Evolutionary conservation across 2,113 vertebrate genomes (phyloP).

Genomic region (Tragelaphus buxtoni): DNA sequence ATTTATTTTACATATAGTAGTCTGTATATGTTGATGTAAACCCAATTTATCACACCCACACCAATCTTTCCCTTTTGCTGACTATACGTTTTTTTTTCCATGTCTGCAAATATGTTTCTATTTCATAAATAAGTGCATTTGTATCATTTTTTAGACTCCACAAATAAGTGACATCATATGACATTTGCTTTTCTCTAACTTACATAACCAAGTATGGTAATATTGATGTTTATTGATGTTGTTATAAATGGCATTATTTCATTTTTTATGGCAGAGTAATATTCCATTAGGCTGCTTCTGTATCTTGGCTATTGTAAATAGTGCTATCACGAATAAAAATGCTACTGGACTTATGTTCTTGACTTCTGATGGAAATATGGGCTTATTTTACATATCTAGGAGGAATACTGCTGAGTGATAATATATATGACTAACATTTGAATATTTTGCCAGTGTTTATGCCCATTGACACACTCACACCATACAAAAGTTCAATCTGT

Average conservation of each 20-base stretch:
- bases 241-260: neutral
- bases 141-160: neutral
- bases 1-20: neutral
- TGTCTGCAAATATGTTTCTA: neutral
- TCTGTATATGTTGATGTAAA: neutral
- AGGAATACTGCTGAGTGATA: neutral
- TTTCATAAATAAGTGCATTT: neutral
- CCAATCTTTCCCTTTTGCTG: neutral
- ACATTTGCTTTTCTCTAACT: neutral
- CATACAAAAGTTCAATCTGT: neutral
- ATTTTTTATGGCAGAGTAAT: neutral
- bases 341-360: neutral
- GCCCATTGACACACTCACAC: neutral
- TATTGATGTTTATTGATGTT: neutral
- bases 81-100: neutral
- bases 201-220: neutral
- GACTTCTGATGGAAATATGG: neutral
- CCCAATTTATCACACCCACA: neutral
- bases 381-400: neutral
- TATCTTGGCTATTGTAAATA: neutral
- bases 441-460: neutral
- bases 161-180: neutral
- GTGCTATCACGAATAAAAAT: neutral
- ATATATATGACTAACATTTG: neutral
- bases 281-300: neutral